Conservation (phyloP, 2,113 vertebrate genomes). For the Dipodomys ordii region DNA sequence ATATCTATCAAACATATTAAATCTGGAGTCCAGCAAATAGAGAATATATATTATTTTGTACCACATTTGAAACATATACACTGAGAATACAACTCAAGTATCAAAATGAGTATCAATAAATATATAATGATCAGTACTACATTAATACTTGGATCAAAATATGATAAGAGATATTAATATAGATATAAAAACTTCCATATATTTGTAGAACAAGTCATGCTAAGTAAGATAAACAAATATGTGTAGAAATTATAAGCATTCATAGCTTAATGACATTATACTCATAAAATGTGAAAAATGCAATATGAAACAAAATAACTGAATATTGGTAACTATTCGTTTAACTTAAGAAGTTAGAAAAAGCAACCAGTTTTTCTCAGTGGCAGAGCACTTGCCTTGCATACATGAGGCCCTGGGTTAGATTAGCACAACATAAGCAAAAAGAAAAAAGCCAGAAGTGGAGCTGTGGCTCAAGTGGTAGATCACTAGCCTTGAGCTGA, state of each 20-base stretch:
- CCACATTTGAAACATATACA: slow-evolving; percentile 16
- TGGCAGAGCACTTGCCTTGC: no score
- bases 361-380: background rate
- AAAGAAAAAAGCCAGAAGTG: no score
- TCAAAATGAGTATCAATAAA: background rate
- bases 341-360: slow-evolving; percentile 5
- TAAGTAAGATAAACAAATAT: background rate
- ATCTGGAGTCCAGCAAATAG: background rate
- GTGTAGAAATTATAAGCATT: background rate
- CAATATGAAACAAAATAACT: slow-evolving; percentile 17
- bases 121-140: background rate
- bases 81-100: background rate
- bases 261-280: background rate
- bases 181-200: background rate
- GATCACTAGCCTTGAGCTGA: no score
- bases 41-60: slow-evolving; percentile 2
- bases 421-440: no score
- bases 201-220: background rate
- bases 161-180: background rate
- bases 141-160: slow-evolving; percentile 20
- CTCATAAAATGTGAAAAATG: background rate
- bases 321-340: background rate
- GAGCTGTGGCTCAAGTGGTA: no score
- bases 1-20: background rate
- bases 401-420: no score